A percentile compares a stretch with the other conserved stretches of the same genome.
Conservation (phyloP, 2,888 invertebrate genomes). For the Macropis europaea region DNA sequence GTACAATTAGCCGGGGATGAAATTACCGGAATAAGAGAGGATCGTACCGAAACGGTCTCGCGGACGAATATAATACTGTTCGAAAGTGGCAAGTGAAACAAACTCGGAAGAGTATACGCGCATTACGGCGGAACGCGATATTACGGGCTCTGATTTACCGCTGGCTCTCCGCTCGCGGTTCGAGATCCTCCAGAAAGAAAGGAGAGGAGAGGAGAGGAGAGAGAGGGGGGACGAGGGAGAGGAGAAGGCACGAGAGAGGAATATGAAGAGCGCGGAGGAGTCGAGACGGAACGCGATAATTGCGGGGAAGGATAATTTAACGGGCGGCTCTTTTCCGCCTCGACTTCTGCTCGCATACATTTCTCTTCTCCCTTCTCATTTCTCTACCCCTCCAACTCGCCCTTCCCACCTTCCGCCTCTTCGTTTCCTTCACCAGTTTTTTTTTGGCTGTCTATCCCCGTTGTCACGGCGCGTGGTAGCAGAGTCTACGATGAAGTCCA, state of each 20-base stretch:
- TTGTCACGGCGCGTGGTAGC: slow-evolving; percentile 1
- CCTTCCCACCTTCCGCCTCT: background rate
- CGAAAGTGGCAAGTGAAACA: slow-evolving; percentile 13
- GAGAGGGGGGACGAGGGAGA: background rate
- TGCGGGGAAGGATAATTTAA: slow-evolving; percentile 69
- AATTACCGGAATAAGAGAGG: background rate
- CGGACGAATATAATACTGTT: slow-evolving; percentile 18
- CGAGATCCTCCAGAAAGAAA: slow-evolving; percentile 16
- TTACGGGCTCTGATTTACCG: slow-evolving; percentile 49
- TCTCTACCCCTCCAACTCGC: too few species aligned
- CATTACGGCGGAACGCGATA: slow-evolving; percentile 31
- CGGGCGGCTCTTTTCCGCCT: slow-evolving; percentile 64
- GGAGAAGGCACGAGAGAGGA: slow-evolving; percentile 40
- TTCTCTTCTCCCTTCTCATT: slow-evolving; percentile 13
- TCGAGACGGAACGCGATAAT: slow-evolving; percentile 65
- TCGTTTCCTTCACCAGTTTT: background rate
- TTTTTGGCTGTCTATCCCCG: background rate
- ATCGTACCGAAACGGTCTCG: background rate
- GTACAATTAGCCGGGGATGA: background rate
- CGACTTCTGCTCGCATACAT: slow-evolving; percentile 55
- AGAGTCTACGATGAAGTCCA: slow-evolving; percentile 13
- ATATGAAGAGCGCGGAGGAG: slow-evolving; percentile 50
- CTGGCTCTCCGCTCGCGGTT: slow-evolving; percentile 13
- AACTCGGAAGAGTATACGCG: slow-evolving; percentile 20
- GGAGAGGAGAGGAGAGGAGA: slow-evolving; percentile 5